These are phyloP conservation scores for Troilus luridus DNA, from an alignment of 2,888 invertebrate genomes.

Conservation along the genomic window DNA sequence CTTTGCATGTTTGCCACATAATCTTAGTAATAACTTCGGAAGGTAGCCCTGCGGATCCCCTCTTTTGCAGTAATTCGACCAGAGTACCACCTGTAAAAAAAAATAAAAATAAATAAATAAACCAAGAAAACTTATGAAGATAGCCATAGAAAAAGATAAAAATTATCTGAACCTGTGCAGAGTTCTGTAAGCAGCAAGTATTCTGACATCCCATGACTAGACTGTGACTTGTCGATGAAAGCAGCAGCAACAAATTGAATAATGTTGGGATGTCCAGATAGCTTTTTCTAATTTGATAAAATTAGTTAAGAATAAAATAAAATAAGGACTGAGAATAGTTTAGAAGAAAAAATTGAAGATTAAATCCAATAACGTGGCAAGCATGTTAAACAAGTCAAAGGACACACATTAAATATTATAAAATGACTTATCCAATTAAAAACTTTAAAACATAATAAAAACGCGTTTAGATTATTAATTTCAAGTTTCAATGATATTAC, in stretches of 20 bases:
- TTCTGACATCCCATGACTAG: slow-evolving; percentile 87
- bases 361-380: neutral
- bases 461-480: too few relatives aligned
- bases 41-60: slow-evolving; percentile 76
- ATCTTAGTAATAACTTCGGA: slow-evolving; percentile 82
- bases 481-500: neutral
- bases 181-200: slow-evolving; percentile 93
- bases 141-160: slow-evolving; percentile 61
- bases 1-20: slow-evolving; percentile 91
- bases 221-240: slow-evolving; percentile 84
- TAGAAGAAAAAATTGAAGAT: neutral
- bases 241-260: slow-evolving; percentile 90
- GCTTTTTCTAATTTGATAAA: slow-evolving; percentile 75
- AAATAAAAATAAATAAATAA: slow-evolving; percentile 29
- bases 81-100: slow-evolving; percentile 74
- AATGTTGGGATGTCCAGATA: slow-evolving; percentile 93
- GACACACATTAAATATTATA: neutral
- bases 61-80: slow-evolving; percentile 77
- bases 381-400: neutral
- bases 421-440: too few relatives aligned
- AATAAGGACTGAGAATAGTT: neutral
- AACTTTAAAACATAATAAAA: too few relatives aligned
- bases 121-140: neutral
- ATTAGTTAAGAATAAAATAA: slow-evolving; percentile 26
- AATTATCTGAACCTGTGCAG: slow-evolving; percentile 79